Evolutionary conservation across 2,888 invertebrate species (phyloP), one percentile per base, ranked within the genome.

Genomic region (Drosophila anomalipes): DNA sequence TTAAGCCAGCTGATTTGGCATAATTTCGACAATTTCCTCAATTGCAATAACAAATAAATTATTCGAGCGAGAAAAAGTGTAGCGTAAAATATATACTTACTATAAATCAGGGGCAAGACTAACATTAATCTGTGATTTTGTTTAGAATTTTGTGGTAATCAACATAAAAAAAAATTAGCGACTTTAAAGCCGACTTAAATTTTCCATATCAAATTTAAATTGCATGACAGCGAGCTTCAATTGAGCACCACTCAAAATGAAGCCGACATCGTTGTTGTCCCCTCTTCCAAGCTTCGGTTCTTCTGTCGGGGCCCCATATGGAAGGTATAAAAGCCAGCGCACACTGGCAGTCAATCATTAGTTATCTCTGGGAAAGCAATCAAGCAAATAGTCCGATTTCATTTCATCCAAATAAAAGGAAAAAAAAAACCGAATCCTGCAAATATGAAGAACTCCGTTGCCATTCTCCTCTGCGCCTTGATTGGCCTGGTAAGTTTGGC

Each of bases 381-480:
- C 59, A 65, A 69, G 30, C 66, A 65, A 69, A 62, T 49, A 59
- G 66, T 69, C 10, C 47, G 51, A 73, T 37, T 62, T 59, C 56
- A 47, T 47, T 16, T 26, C 16, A 47, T 26, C 26, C 47, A 54
- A 60, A 54, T 69, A 73, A 52, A 51, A 41, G 56, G 9, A 33
- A n/a, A 54, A 37, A 47, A 51, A 49, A 16, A 63, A 78, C 58
- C 30, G 49, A 30, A 63, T 60, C 74, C 75, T 71, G 28, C 65
- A 86, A 91, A 85, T 35, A 93, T 93, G 93, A 93, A 93, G 84
- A 91, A 88, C 77, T 54, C 89, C 64, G 69, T 93, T 77, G 92
- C 90, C 65, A 81, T 93, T 72, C 68, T 93, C 54, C 70, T 93
- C 65, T 90, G 92, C 70, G 92, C 92, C 59, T 64, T 93, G 64